Evolutionary conservation across 2,888 invertebrate genomes (phyloP), one percentile per base, ranked within the genome.

Genomic region (Gnatocerus cornutus): DNA sequence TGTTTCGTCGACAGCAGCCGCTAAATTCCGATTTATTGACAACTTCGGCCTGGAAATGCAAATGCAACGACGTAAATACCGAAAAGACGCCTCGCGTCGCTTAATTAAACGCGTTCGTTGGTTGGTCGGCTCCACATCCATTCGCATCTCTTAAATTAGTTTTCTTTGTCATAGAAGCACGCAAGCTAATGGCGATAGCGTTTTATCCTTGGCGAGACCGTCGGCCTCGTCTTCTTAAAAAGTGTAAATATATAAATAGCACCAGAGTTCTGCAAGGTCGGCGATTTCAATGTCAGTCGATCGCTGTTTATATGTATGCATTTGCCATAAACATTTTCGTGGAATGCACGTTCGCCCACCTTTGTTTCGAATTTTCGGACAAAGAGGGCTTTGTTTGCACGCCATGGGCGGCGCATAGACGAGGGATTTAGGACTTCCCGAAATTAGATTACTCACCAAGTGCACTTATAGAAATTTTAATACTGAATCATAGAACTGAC

Each of bases 221-320:
- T 73, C 74, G 74, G 74, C 74, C 74, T 71, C 74, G 67, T 68
- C 71, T 62, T 71, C 64, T 67, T 62, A 70, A 74, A 74, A 74
- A 74, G 69, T 73, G 73, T 67, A 74, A 74, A 74, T 74, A 68
- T 73, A 74, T 73, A 74, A 73, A 74, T 73, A 74, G 68, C 71
- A 53, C 64, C 73, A 73, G 66, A 66, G 68, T 62, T 62, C 52
- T 68, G 69, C 76, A 76, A 76, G 76, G 76, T 73, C 73, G 73
- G 62, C 61, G 66, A 66, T 74, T 75, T 73, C 76, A 76, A 76
- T 76, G 74, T 76, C 76, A 71, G 55, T 53, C 73, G 68, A 70
- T 64, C 61, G 70, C 61, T 63, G 62, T 69, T 73, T 71, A 62
- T 64, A 69, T 67, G 68, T 58, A 71, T 66, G 61, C 66, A 63